phyloP scores from a whole-genome alignment of 37 sponge, comb jelly and placozoan species.

The Chondrilla cf. caribensis region DNA sequence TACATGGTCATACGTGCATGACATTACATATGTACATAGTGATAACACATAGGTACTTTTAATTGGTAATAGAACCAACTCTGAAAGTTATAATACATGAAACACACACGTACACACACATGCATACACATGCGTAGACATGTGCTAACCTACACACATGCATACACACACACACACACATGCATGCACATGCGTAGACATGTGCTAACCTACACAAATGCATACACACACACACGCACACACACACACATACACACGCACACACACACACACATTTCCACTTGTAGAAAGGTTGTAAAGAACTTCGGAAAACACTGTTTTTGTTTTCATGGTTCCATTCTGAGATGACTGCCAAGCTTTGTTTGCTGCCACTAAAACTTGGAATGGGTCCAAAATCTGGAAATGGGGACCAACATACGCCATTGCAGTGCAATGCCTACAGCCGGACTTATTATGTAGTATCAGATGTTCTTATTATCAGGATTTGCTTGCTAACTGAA shows the following conservation, averaged over 20 bases:
- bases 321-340: constrained; percentile 15
- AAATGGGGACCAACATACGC: background rate
- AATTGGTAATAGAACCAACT: too few species aligned
- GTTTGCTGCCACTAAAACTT: constrained; percentile 15
- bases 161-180: constrained; percentile 17
- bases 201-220: background rate
- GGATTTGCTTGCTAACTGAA: too few species aligned
- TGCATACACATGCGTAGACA: background rate
- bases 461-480: too few species aligned
- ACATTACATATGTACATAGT: background rate
- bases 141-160: background rate
- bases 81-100: too few species aligned
- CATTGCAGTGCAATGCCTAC: too few species aligned
- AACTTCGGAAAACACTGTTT: background rate
- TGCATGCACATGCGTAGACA: background rate
- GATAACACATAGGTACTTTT: too few species aligned
- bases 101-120: background rate
- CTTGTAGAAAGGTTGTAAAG: background rate
- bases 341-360: background rate
- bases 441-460: too few species aligned
- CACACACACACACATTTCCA: constrained; percentile 12
- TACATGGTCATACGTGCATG: background rate
- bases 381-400: constrained; percentile 14
- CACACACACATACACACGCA: constrained; percentile 15
- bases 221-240: constrained; percentile 15